Evolutionary conservation across 2,888 invertebrate genomes (phyloP), one percentile per base, ranked within the genome.

Genomic region (Dryomyza anilis): DNA sequence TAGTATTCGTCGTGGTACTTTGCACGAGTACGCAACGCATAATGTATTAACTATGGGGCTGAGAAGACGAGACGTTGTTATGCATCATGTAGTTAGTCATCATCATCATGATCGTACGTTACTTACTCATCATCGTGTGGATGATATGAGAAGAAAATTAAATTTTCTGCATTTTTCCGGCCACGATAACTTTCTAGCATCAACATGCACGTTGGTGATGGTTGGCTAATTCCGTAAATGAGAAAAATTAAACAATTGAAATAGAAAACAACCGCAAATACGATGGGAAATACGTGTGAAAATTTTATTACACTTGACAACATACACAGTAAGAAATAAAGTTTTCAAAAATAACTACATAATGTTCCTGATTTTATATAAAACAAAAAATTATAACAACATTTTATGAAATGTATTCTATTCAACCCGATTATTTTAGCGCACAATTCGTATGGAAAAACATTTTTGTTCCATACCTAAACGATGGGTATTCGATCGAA

Each of bases 181-280:
- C 63, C 29, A 50, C 50, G 56, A 57, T 63, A 57, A 63, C 63
- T 63, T 63, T 57, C 63, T 63, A 57, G 63, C 57, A 21, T 43
- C 50, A 50, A 58, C 63, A 63, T 57, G 63, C 63, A 58, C 52
- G n/a, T 7, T 3, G n/a, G 27, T 25, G n/a, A 48, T 14, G 55
- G 21, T 55, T 55, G 55, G 36, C 55, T 36, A 55, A 55, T 23
- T 55, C 55, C 23, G 55, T 36, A 55, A 55, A 33, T 36, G 55
- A 55, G 55, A 55, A 19, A 55, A 55, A 55, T 12, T n/a, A n/a
- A 55, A 21, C 55, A 55, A 23, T 33, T 36, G 55, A 55, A 55
- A 55, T 55, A 55, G 55, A 55, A 55, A 55, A 55, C 55, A 39
- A 55, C 55, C 55, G 55, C 36, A 55, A 55, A 55, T 33, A 55